A percentile compares a stretch with the other conserved stretches of the same genome.
Conservation (phyloP, 2,113 vertebrate species). For the Empidonax alnorum region DNA sequence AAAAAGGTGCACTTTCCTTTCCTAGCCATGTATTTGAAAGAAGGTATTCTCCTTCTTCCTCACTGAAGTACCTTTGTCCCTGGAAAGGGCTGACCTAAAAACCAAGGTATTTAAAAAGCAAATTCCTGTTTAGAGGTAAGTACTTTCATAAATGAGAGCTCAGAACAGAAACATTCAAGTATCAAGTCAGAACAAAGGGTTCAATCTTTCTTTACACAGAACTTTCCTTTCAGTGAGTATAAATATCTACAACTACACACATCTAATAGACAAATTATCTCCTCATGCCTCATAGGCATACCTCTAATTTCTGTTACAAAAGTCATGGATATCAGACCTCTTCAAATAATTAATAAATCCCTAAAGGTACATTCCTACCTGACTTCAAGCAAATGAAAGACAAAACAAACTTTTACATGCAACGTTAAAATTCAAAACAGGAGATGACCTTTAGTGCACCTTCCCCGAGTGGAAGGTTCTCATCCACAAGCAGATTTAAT, state of each 20-base stretch:
- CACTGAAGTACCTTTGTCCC: background rate
- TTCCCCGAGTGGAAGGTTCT: background rate
- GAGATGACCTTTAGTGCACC: background rate
- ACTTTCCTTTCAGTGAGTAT: background rate
- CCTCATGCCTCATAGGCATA: background rate
- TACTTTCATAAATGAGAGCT: background rate
- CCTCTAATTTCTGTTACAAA: background rate
- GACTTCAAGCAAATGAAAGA: background rate
- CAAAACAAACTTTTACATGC: background rate
- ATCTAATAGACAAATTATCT: background rate
- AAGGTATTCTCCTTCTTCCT: background rate
- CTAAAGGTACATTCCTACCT: background rate
- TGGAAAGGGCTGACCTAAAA: background rate
- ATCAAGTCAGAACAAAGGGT: background rate
- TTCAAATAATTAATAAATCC: background rate
- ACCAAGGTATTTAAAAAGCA: background rate
- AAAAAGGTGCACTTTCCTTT: background rate
- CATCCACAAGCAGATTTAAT: constrained; percentile 30
- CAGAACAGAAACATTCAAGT: background rate
- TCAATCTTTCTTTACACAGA: background rate
- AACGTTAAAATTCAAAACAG: background rate
- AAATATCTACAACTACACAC: background rate
- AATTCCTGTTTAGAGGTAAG: background rate
- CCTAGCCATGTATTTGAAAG: background rate
- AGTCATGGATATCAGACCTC: background rate